phyloP scores from a whole-genome alignment of 2,797 vertebrate species.

The Acrossocheilus fasciatus region DNA sequence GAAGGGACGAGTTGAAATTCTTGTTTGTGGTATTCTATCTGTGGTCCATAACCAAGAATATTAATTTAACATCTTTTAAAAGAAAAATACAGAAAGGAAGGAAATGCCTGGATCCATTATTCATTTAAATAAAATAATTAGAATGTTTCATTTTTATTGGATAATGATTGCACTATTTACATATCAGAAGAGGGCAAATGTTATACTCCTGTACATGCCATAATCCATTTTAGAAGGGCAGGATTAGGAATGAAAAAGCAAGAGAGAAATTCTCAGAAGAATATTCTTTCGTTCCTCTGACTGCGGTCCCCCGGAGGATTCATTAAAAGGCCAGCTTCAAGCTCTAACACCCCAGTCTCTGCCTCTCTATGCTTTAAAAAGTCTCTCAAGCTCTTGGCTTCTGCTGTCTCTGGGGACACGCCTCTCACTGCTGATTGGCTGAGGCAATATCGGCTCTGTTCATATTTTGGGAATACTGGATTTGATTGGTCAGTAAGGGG shows the following conservation, averaged over 20 bases:
- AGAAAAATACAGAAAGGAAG: neutral
- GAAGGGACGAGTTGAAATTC: neutral
- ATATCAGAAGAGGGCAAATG: neutral
- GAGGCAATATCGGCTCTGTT: neutral
- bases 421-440: conserved; percentile 35
- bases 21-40: neutral
- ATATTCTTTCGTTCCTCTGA: conserved; percentile 40
- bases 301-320: conserved; percentile 32
- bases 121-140: neutral
- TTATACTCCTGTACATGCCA: neutral
- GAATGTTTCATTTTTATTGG: neutral
- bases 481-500: conserved; percentile 39
- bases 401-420: conserved; percentile 20
- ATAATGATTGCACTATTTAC: neutral
- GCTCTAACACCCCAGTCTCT: conserved; percentile 30
- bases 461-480: conserved; percentile 39
- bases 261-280: conserved; percentile 21
- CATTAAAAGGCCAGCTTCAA: conserved; percentile 60
- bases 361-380: conserved; percentile 31
- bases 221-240: conserved; percentile 11
- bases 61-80: neutral
- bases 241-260: conserved; percentile 2
- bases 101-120: neutral
- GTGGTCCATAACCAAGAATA: neutral
- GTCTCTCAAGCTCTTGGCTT: conserved; percentile 28